Evolutionary conservation across 2,113 vertebrate species (phyloP), one percentile per base, ranked within the genome.

Genomic region (Calypte anna): DNA sequence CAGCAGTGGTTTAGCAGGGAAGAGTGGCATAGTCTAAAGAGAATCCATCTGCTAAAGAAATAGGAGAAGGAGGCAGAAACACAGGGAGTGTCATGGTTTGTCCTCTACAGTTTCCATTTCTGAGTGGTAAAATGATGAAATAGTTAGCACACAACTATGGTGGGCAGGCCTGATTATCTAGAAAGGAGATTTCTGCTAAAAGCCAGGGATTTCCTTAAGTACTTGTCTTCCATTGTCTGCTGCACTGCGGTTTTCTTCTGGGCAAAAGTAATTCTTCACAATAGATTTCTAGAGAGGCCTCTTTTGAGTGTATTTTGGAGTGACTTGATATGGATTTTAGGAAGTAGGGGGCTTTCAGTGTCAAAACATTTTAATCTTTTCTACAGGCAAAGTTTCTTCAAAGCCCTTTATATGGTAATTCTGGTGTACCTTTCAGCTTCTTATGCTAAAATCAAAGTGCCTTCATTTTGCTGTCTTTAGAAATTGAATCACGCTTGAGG

Each of bases 341-440:
- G 58, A 96, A 93, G 38, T 24, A 78, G 59, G 27, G 83, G 25
- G 69, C 91, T 70, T 94, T 95, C 27, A 74, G 76, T 78, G 86
- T 96, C 83, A 95, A 94, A 94, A 94, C 78, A 57, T 84, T 86
- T 82, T 86, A 38, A 81, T 93, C 40, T 95, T 95, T 96, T 91
- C 70, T 70, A 54, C 70, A 83, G 79, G 63, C 57, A 46, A 94
- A 63, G 31, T 67, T 58, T 91, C 59, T 82, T 48, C 83, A 97
- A 96, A 97, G 63, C 27, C n/a, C 64, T 88, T 84, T 88, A 19
- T 91, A 62, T 84, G 61, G 75, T 87, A 91, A 70, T 85, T 88
- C 81, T 92, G 69, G 59, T 90, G 61, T 82, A 69, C 79, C 64
- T 93, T 94, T 95, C 75, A 92, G 75, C 51, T 87, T 90, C 79